Percentiles rank a stretch among this genome's conserved stretches.
Evolutionary conservation across 2,797 vertebrate genomes (phyloP).

Genomic region (Morelia viridis): DNA sequence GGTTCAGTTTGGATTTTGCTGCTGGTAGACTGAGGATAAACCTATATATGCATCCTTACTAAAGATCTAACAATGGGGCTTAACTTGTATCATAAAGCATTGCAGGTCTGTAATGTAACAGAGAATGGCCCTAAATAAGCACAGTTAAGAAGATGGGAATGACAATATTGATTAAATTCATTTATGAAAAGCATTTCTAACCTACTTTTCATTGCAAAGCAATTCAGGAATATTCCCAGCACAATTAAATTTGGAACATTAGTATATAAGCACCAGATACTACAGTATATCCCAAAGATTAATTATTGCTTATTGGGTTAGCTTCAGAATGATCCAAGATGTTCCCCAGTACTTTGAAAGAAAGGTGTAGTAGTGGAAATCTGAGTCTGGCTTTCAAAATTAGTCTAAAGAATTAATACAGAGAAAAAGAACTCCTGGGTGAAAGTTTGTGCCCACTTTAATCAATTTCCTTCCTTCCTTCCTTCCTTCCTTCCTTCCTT

Average conservation of each 20-base stretch:
- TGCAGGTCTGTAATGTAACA: neutral
- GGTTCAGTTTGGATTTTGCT: neutral
- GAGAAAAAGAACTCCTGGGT: neutral
- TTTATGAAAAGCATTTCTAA: neutral
- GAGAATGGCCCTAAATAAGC: neutral
- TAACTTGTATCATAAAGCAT: neutral
- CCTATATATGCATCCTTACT: neutral
- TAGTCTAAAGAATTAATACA: constrained; percentile 41
- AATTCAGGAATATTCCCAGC: neutral
- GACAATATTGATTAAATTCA: neutral
- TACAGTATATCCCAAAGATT: neutral
- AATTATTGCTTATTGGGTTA: neutral
- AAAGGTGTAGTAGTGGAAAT: neutral
- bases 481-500: neutral
- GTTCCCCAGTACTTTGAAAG: neutral
- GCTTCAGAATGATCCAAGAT: constrained; percentile 26
- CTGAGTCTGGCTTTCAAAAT: constrained; percentile 42
- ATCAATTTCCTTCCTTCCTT: constrained; percentile 26
- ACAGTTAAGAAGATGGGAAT: neutral
- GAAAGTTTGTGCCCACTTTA: constrained; percentile 38
- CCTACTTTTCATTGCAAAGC: neutral
- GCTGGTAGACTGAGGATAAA: neutral
- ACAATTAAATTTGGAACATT: neutral
- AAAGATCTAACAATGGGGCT: neutral
- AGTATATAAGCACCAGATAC: neutral